phyloP scores from a whole-genome alignment of 2,797 vertebrate species.

The Enteromius mattozi region DNA sequence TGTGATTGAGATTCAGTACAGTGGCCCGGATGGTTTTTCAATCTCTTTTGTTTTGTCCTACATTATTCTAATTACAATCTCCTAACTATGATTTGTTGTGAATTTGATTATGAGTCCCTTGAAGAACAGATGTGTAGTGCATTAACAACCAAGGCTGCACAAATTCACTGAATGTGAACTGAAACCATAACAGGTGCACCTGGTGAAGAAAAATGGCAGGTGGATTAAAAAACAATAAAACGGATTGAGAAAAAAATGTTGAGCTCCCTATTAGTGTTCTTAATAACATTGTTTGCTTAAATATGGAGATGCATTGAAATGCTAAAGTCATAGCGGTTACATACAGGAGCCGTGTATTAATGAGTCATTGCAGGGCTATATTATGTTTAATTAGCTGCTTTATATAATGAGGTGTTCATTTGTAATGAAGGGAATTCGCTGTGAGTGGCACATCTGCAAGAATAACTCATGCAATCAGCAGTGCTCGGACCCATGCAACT shows the following conservation, averaged over 20 bases:
- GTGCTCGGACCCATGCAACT: slow-evolving; percentile 93
- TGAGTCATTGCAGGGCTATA: slow-evolving; percentile 94
- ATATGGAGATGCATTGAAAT: slow-evolving; percentile 47
- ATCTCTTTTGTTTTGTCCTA: slow-evolving; percentile 26
- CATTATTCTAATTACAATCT: slow-evolving; percentile 16
- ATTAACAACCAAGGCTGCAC: slow-evolving; percentile 72
- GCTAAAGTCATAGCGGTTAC: slow-evolving; percentile 49
- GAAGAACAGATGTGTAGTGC: slow-evolving; percentile 38
- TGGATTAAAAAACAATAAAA: slow-evolving; percentile 47
- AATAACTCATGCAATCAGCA: slow-evolving; percentile 99
- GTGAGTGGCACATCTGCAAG: slow-evolving; percentile 98
- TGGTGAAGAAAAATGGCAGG: slow-evolving; percentile 25
- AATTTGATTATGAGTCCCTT: slow-evolving; percentile 28
- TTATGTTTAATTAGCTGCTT: slow-evolving; percentile 99
- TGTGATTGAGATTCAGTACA: slow-evolving; percentile 61
- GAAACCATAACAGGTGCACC: slow-evolving; percentile 50
- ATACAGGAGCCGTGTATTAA: slow-evolving; percentile 89
- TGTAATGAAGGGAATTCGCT: slow-evolving; percentile 97
- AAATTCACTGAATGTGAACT: slow-evolving; percentile 29
- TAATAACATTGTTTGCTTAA: slow-evolving; percentile 62
- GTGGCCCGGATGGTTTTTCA: slow-evolving; percentile 58
- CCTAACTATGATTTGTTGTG: not conserved
- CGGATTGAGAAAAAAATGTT: slow-evolving; percentile 43
- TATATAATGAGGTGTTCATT: slow-evolving; percentile 99
- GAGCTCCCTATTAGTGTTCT: slow-evolving; percentile 55